Evolutionary conservation across 2,888 invertebrate genomes (phyloP), one percentile per base, ranked within the genome.

Genomic region (Ashinkailepas kermadecensis): DNA sequence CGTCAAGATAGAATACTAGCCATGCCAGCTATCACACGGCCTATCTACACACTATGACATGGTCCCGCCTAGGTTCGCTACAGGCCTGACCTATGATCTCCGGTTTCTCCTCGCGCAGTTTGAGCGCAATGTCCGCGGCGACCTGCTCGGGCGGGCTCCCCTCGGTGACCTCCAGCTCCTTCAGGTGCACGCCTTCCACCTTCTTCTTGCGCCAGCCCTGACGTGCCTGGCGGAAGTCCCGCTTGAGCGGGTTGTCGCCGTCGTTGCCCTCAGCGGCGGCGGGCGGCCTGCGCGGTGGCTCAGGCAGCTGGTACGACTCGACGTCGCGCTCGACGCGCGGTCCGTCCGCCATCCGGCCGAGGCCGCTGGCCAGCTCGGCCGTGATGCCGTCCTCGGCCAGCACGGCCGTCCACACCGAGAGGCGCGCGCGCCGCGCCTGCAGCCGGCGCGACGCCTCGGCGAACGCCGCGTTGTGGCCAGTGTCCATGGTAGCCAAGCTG

Each of bases 231-330:
- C 21, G 74, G 56, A 74, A 74, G 74, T 56, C 74, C 13, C 74
- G 15, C 21, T 74, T 74, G 54, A 23, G 54, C 54, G 56, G 74
- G 54, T 56, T 21, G 10, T 54, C 54, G 56, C 23, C 74, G 65
- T 23, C 65, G 11, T 9, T 39, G 39, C 39, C 39, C 2, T 39
- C 39, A 39, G 39, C 39, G 39, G 39, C n/a, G 39, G 70, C 10
- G 18, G 67, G 67, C 23, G 15, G 39, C 18, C 56, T 21, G 56
- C 23, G 18, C 18, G 15, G 13, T 21, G 74, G 74, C 54, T 54
- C 74, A 13, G 74, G 74, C 56, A 74, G 56, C 74, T 74, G 74
- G 74, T 74, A 74, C 56, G 74, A 74, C 74, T 74, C 74, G 18
- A 74, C 74, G 56, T 74, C 74, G 3, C 74, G 74, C 74, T 74